phyloP scores from a whole-genome alignment of 2,113 vertebrate genomes.

The Notarius quadriscutis region DNA sequence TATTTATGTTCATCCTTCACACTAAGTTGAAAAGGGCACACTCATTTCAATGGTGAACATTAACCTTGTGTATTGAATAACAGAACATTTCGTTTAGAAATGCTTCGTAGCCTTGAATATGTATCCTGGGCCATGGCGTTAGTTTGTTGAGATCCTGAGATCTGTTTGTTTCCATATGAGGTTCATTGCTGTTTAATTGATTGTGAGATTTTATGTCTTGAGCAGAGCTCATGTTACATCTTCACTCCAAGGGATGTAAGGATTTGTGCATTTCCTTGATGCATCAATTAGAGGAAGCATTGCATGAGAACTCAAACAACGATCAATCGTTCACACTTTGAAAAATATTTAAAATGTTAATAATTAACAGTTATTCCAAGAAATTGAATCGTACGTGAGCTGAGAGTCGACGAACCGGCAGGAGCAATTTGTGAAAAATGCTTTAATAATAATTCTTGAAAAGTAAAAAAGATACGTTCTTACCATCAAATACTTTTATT shows the following conservation, averaged over 20 bases:
- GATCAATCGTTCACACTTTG: background rate
- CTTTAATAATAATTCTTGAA: no score
- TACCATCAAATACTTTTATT: no score
- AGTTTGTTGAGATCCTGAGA: background rate
- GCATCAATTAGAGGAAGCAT: background rate
- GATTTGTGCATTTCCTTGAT: background rate
- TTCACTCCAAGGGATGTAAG: background rate
- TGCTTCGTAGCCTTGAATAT: background rate
- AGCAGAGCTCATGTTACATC: background rate
- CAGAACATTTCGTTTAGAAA: background rate
- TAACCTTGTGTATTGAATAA: constrained; percentile 12
- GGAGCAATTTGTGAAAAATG: no score
- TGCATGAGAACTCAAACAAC: background rate
- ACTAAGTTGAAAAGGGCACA: background rate
- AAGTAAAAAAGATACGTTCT: no score
- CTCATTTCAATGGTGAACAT: background rate
- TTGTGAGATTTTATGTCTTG: background rate
- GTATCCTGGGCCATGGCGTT: background rate
- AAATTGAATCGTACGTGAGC: no score
- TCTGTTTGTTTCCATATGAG: background rate
- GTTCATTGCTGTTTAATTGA: background rate
- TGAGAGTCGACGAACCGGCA: no score
- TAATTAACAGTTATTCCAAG: background rate
- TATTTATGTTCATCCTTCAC: constrained; percentile 14
- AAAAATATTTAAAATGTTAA: background rate